Evolutionary conservation across 2,113 vertebrate genomes (phyloP).

Genomic region (Nothocercus julius): DNA sequence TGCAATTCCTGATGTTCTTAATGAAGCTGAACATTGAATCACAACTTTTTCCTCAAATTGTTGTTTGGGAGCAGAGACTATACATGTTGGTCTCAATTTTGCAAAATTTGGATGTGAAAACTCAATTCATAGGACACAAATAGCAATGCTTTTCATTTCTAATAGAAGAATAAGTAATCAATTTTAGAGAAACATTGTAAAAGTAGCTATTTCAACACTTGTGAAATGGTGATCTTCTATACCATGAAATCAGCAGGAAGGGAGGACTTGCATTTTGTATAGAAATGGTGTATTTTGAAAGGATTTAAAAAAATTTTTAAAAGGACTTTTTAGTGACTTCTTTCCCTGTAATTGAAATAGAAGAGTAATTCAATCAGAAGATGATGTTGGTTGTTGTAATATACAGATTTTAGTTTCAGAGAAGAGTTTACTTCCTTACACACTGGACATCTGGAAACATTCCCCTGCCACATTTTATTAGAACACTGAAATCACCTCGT

Average conservation of each 20-base stretch:
- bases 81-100: neutral
- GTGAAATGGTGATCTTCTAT: neutral
- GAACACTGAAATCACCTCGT: constrained; percentile 58
- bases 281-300: constrained; percentile 8
- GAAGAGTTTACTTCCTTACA: constrained; percentile 10
- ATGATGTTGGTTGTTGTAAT: neutral
- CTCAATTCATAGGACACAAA: neutral
- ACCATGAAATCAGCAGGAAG: neutral
- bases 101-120: neutral
- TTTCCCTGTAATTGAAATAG: constrained; percentile 13
- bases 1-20: neutral
- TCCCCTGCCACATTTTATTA: constrained; percentile 58
- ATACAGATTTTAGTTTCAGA: neutral
- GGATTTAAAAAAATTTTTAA: neutral
- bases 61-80: neutral
- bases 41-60: neutral
- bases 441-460: constrained; percentile 56
- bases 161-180: neutral
- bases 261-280: neutral
- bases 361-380: constrained; percentile 15
- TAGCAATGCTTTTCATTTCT: neutral
- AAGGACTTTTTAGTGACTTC: neutral
- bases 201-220: neutral
- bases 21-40: neutral
- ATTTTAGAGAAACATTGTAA: neutral